These are phyloP conservation scores for Turritopsis rubra DNA, from an alignment of 30 jellyfish, hydroid and myxozoan species.

Conservation along the genomic window DNA sequence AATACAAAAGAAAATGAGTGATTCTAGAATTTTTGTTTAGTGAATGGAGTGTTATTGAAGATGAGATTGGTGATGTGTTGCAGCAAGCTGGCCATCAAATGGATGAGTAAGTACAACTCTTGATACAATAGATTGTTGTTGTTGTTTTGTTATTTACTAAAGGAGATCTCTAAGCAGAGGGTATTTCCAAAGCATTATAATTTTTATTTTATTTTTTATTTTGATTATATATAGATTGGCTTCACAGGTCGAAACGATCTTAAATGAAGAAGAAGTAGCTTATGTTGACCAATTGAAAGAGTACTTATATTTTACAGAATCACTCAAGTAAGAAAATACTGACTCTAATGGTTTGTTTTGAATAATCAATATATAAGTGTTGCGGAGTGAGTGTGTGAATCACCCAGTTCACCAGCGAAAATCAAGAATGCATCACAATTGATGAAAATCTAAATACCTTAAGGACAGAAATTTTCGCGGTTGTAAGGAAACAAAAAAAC, in stretches of 20 bases:
- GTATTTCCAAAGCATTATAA: too few species aligned
- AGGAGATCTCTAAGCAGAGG: too few species aligned
- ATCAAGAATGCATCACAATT: too few species aligned
- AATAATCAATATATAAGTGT: too few species aligned
- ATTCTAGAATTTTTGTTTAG: slow-evolving; percentile 25
- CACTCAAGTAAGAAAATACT: slow-evolving; percentile 43
- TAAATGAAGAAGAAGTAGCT: slow-evolving; percentile 78
- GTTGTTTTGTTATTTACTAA: neutral
- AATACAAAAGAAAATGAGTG: too few species aligned
- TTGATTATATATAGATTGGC: slow-evolving; percentile 17
- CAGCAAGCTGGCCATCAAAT: slow-evolving; percentile 95
- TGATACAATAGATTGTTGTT: too few species aligned
- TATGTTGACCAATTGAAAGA: slow-evolving; percentile 84
- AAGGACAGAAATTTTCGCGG: too few species aligned
- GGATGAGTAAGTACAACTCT: slow-evolving; percentile 48
- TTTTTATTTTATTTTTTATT: too few species aligned
- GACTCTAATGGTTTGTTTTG: neutral
- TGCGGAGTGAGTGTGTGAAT: too few species aligned
- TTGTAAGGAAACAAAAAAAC: too few species aligned
- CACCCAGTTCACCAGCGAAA: too few species aligned
- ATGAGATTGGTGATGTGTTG: slow-evolving; percentile 83
- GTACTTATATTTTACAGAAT: slow-evolving; percentile 73
- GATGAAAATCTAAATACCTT: too few species aligned
- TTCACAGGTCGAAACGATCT: slow-evolving; percentile 44
- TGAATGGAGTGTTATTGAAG: slow-evolving; percentile 95